Evolutionary conservation across 1,140 invertebrate species (phyloP).

Genomic region (Zophobas atratus): DNA sequence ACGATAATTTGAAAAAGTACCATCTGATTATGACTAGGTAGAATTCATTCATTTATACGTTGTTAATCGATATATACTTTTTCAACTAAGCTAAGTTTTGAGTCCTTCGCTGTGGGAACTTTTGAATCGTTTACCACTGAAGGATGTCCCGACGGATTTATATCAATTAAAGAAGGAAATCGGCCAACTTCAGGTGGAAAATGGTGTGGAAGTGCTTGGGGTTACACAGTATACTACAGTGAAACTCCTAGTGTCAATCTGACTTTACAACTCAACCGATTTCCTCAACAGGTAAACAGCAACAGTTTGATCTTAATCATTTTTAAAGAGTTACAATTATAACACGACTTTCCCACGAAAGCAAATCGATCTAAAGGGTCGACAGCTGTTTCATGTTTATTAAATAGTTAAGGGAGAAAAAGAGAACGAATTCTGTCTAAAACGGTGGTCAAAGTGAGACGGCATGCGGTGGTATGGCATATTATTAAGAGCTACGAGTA

Average conservation of each 20-base stretch:
- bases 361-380: not conserved
- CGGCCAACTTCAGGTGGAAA: conserved; percentile 82
- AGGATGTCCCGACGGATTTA: conserved; percentile 86
- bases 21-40: too few relatives aligned
- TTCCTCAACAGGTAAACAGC: conserved; percentile 79
- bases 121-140: conserved; percentile 83
- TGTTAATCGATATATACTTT: conserved; percentile 42
- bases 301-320: conserved; percentile 52
- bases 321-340: not conserved
- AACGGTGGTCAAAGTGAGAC: too few relatives aligned
- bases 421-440: too few relatives aligned
- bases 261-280: conserved; percentile 78
- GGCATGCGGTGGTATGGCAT: too few relatives aligned
- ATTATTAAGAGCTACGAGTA: too few relatives aligned
- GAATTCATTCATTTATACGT: too few relatives aligned
- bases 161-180: conserved; percentile 82
- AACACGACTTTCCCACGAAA: not conserved
- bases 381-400: too few relatives aligned
- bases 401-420: too few relatives aligned
- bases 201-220: conserved; percentile 89
- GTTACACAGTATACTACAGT: conserved; percentile 89
- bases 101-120: conserved; percentile 82
- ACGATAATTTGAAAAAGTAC: too few relatives aligned
- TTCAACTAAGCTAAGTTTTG: conserved; percentile 77
- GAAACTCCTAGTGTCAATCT: conserved; percentile 85